These are phyloP conservation scores for Macropodus opercularis DNA, from an alignment of 2,797 vertebrate species.

Conservation along the genomic window DNA sequence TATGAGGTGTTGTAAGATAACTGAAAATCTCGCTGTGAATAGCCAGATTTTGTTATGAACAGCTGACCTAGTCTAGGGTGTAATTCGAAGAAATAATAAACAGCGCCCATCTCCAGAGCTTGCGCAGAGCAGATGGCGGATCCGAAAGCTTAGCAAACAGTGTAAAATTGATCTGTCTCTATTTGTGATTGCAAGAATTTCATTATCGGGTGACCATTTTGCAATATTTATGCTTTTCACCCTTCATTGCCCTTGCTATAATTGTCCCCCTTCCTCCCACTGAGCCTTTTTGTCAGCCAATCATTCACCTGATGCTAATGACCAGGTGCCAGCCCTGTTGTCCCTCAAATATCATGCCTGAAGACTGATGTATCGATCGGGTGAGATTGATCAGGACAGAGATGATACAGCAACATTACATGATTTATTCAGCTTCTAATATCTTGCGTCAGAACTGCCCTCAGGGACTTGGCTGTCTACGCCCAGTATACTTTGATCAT, in stretches of 20 bases:
- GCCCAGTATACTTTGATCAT: constrained; percentile 67
- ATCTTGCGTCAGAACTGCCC: constrained; percentile 64
- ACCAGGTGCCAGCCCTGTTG: constrained; percentile 61
- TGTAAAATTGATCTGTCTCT: constrained; percentile 50
- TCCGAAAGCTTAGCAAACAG: constrained; percentile 35
- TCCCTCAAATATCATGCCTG: constrained; percentile 73
- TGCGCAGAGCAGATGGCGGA: constrained; percentile 43
- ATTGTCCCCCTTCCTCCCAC: constrained; percentile 21
- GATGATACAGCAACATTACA: constrained; percentile 82
- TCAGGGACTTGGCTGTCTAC: constrained; percentile 46
- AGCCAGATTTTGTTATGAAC: constrained; percentile 50
- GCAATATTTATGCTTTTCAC: constrained; percentile 64
- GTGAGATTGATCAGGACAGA: constrained; percentile 76
- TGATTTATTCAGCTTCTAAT: constrained; percentile 83
- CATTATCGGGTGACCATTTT: constrained; percentile 55
- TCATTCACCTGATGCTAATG: constrained; percentile 79
- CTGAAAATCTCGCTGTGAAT: constrained; percentile 42
- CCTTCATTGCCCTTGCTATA: constrained; percentile 44
- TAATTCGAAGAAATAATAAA: constrained; percentile 41
- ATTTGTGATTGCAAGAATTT: constrained; percentile 49
- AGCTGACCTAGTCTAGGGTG: constrained; percentile 34
- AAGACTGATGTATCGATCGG: constrained; percentile 81
- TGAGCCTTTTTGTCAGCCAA: constrained; percentile 61
- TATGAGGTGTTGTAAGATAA: constrained; percentile 58
- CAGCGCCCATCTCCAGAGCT: constrained; percentile 22